phyloP scores from a whole-genome alignment of 2,797 vertebrate species.

The Ibycter americanus region DNA sequence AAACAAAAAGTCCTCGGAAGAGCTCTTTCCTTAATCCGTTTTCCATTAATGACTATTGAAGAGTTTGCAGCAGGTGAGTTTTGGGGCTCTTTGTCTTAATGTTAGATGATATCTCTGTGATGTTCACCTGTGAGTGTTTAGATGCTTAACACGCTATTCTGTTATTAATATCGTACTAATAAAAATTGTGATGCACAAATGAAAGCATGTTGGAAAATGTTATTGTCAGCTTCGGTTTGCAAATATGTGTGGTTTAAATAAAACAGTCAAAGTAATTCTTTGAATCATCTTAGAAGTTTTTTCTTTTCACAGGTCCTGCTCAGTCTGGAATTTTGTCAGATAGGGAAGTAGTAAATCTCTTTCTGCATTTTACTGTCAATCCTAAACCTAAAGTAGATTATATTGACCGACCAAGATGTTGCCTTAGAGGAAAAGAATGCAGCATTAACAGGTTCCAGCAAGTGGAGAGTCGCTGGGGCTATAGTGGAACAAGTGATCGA shows the following conservation, averaged over 20 bases:
- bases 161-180: background rate
- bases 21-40: conserved; percentile 82
- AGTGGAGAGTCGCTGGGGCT: conserved; percentile 98
- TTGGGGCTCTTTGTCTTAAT: background rate
- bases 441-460: conserved; percentile 95
- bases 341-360: conserved; percentile 96
- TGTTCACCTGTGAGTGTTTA: background rate
- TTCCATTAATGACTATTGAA: conserved; percentile 85
- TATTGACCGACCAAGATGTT: conserved; percentile 94
- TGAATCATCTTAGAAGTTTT: background rate
- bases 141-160: background rate
- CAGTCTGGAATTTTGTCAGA: conserved; percentile 93
- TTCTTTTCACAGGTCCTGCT: conserved; percentile 86
- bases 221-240: background rate
- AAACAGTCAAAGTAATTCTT: background rate
- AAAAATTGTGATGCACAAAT: background rate
- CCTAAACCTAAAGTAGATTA: conserved; percentile 97
- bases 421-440: conserved; percentile 95
- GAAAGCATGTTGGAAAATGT: background rate
- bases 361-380: conserved; percentile 98
- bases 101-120: background rate
- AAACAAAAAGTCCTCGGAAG: conserved; percentile 84
- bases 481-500: conserved; percentile 95
- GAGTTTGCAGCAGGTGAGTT: conserved; percentile 83
- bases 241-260: background rate